phyloP scores from a whole-genome alignment of 64 coral and sea anemone genomes.

The Montipora efflorescens region DNA sequence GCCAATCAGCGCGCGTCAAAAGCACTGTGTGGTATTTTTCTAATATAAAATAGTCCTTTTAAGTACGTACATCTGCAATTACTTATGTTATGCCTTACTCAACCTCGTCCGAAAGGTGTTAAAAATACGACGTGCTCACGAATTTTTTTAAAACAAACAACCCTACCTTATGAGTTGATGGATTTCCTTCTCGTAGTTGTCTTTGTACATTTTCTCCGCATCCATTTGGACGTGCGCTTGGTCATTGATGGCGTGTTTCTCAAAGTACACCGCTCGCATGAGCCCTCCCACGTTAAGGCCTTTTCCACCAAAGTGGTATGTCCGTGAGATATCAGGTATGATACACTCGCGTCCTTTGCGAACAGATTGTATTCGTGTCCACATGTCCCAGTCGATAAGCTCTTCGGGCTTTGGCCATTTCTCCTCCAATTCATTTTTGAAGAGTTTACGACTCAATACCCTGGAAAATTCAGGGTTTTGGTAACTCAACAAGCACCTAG shows the following conservation, averaged over 20 bases:
- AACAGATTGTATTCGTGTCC: conserved; percentile 39
- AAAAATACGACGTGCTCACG: too few species aligned
- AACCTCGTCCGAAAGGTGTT: too few species aligned
- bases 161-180: conserved; percentile 68
- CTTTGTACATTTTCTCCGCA: conserved; percentile 69
- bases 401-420: conserved; percentile 72
- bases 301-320: conserved; percentile 88
- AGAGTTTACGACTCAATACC: conserved; percentile 78
- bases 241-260: conserved; percentile 71
- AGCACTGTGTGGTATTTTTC: too few species aligned
- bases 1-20: too few species aligned
- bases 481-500: too few species aligned
- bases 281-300: conserved; percentile 68
- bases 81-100: too few species aligned
- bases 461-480: conserved; percentile 18
- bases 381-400: conserved; percentile 89
- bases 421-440: conserved; percentile 78
- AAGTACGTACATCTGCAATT: too few species aligned
- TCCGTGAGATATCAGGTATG: conserved; percentile 87
- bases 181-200: conserved; percentile 84
- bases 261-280: conserved; percentile 73
- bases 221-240: conserved; percentile 55
- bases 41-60: too few species aligned
- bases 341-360: conserved; percentile 86
- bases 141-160: background rate